These are phyloP conservation scores for Progne subis DNA, from an alignment of 2,113 vertebrate genomes.

Conservation along the genomic window DNA sequence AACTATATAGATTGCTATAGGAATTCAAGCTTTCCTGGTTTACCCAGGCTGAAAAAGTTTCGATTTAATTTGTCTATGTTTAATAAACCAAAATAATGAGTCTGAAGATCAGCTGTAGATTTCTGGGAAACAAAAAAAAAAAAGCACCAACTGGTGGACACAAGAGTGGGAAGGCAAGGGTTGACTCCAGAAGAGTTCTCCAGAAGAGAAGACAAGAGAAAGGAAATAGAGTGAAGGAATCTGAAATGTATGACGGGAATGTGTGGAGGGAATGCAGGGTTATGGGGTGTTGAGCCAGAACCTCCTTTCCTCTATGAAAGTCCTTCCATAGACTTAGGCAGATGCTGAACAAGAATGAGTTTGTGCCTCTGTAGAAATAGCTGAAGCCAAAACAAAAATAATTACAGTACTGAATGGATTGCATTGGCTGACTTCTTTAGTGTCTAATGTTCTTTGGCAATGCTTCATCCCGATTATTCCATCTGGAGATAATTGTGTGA, in stretches of 20 bases:
- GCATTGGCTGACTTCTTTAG: constrained; percentile 60
- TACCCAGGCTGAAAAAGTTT: neutral
- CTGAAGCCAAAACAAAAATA: constrained; percentile 76
- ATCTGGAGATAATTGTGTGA: constrained; percentile 84
- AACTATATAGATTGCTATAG: neutral
- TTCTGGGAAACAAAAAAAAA: neutral
- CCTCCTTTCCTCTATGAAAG: neutral
- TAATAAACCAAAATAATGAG: neutral
- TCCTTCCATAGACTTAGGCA: neutral
- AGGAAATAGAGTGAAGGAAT: neutral
- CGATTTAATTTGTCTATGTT: constrained; percentile 6
- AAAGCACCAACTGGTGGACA: accelerated
- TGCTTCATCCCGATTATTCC: constrained; percentile 74
- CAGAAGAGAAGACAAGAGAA: neutral
- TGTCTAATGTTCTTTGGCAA: constrained; percentile 76
- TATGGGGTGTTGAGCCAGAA: neutral
- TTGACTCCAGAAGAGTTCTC: neutral
- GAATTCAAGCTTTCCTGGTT: neutral
- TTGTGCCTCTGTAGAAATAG: constrained; percentile 47
- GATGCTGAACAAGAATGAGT: neutral
- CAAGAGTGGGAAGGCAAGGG: neutral
- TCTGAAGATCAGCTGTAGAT: neutral
- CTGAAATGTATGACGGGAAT: neutral
- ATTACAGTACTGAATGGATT: constrained; percentile 71
- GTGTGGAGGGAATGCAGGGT: neutral